A percentile compares a stretch with the other conserved stretches of the same genome.
Conservation (phyloP, 1,140 invertebrate species). For the Plodia interpunctella region DNA sequence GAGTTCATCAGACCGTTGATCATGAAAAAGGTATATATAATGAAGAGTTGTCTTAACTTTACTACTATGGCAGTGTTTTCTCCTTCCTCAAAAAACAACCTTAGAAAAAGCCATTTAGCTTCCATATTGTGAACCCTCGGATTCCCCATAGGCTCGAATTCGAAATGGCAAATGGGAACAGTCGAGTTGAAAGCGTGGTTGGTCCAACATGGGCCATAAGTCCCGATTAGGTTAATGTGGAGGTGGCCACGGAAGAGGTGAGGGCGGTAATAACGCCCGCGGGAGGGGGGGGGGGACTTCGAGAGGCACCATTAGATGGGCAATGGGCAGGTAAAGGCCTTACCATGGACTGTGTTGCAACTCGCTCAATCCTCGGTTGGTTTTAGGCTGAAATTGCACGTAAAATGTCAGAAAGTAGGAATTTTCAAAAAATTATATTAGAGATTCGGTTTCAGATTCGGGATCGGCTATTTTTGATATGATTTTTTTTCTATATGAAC, state of each 20-base stretch:
- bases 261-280: slow-evolving; percentile 14
- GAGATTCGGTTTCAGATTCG: too few relatives aligned
- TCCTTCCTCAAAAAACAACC: background rate
- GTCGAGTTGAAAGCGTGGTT: slow-evolving; percentile 1
- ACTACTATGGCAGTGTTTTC: too few relatives aligned
- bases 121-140: background rate
- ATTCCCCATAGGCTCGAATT: slow-evolving; percentile 7
- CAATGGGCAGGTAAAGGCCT: slow-evolving; percentile 18
- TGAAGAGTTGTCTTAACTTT: background rate
- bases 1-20: too few relatives aligned
- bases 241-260: slow-evolving; percentile 15
- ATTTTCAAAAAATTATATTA: too few relatives aligned
- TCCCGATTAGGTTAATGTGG: slow-evolving; percentile 36
- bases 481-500: too few relatives aligned
- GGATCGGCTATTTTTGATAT: too few relatives aligned
- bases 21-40: too few relatives aligned
- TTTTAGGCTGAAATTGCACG: too few relatives aligned
- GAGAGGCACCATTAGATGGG: slow-evolving; percentile 20
- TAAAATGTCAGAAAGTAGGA: too few relatives aligned
- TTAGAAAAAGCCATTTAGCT: background rate
- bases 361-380: background rate
- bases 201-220: slow-evolving; percentile 20
- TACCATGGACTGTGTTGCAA: background rate
- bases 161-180: slow-evolving; percentile 15
- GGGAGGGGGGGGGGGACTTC: slow-evolving; percentile 12